A percentile compares a stretch with the other conserved stretches of the same genome.
Evolutionary conservation across 23 tunicate species (phyloP).

Genomic region (Halocynthia aurantium): DNA sequence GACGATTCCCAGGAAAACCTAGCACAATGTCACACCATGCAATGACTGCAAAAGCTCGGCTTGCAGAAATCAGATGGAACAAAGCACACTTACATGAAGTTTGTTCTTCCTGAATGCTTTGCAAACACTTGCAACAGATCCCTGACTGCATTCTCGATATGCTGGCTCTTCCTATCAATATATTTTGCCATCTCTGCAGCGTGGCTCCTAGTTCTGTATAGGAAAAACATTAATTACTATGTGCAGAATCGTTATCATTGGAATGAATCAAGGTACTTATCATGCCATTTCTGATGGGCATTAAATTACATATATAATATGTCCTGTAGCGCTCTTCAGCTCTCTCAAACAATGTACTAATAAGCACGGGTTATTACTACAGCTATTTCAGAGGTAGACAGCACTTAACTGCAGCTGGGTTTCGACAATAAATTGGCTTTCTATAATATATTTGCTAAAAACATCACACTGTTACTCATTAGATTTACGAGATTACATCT

Average conservation of each 20-base stretch:
- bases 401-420: too few species aligned
- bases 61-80: background rate
- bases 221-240: background rate
- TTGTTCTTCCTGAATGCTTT: constrained; percentile 80
- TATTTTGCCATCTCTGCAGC: constrained; percentile 52
- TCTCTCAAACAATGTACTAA: too few species aligned
- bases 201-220: constrained; percentile 51
- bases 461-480: background rate
- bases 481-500: background rate
- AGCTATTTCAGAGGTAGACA: too few species aligned
- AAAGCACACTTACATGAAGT: constrained; percentile 43
- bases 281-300: too few species aligned
- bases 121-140: constrained; percentile 83
- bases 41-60: too few species aligned
- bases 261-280: too few species aligned
- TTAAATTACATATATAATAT: too few species aligned
- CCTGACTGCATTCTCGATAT: constrained; percentile 70
- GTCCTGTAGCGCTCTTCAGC: too few species aligned
- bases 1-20: constrained; percentile 54
- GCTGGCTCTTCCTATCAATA: constrained; percentile 71
- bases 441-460: background rate
- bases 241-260: too few species aligned
- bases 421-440: too few species aligned
- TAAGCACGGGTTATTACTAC: too few species aligned
- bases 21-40: background rate